Evolutionary conservation across 2,797 vertebrate genomes (phyloP).

Genomic region (Onychomys arenicola): DNA sequence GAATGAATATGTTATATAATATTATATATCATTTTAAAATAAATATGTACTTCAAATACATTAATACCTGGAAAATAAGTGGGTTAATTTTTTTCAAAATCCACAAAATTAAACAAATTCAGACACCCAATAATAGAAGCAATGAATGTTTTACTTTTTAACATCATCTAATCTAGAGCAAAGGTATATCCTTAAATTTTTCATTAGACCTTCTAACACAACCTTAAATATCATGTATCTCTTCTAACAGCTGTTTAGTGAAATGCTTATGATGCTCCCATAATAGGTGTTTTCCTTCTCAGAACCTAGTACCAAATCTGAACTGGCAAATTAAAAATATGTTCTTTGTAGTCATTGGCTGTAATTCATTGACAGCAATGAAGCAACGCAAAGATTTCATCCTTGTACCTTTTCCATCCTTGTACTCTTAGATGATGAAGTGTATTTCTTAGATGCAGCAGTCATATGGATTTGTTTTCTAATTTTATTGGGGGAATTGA

Average conservation of each 20-base stretch:
- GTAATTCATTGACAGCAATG: background rate
- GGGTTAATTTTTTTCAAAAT: background rate
- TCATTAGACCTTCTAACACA: background rate
- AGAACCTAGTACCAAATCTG: background rate
- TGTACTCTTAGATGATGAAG: background rate
- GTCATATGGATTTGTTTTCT: background rate
- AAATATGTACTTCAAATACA: background rate
- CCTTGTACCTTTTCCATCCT: background rate
- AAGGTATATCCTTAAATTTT: background rate
- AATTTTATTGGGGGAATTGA: background rate
- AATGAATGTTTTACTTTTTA: background rate
- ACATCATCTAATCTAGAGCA: background rate
- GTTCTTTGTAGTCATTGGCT: background rate
- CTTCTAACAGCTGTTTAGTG: background rate
- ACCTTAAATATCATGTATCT: background rate
- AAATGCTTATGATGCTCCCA: background rate
- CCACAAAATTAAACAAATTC: background rate
- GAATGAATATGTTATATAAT: background rate
- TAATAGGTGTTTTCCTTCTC: background rate
- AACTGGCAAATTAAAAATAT: background rate
- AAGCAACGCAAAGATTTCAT: background rate
- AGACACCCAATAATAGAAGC: background rate
- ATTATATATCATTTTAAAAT: background rate
- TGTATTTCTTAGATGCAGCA: background rate
- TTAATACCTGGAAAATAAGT: background rate